Conservation (phyloP, 2,113 vertebrate species). For the Osmerus mordax region DNA sequence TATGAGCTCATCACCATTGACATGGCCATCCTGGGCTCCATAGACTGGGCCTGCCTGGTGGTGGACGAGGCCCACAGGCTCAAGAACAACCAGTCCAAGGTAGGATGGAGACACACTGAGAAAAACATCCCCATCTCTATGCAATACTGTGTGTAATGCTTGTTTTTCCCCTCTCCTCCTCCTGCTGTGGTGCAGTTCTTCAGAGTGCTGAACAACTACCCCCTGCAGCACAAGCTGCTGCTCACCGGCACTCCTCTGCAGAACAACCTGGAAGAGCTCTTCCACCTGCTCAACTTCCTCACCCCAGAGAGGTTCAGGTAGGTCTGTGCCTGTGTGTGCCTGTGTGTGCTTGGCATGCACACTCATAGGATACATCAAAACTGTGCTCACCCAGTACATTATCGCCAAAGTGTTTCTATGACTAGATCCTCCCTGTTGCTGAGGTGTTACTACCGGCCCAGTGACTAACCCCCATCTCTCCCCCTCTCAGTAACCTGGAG, state of each 20-base stretch:
- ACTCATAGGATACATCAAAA: too few species aligned
- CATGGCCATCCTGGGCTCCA: conserved; percentile 94
- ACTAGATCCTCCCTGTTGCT: too few species aligned
- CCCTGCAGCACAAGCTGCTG: conserved; percentile 92
- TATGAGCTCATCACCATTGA: conserved; percentile 98
- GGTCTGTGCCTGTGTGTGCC: conserved; percentile 35
- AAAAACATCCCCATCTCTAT: not conserved
- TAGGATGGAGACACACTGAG: conserved; percentile 43
- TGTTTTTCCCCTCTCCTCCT: not conserved
- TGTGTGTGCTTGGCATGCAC: not conserved
- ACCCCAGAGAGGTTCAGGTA: conserved; percentile 95
- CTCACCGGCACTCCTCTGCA: conserved; percentile 94
- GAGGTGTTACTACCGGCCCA: not conserved
- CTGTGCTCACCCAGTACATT: not conserved
- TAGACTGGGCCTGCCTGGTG: conserved; percentile 96
- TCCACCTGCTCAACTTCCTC: conserved; percentile 96
- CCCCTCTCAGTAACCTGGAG: conserved; percentile 85
- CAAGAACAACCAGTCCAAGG: conserved; percentile 99
- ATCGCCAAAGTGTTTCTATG: not conserved
- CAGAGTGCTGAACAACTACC: conserved; percentile 92
- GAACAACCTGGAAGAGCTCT: conserved; percentile 95
- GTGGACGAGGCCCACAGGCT: conserved; percentile 96
- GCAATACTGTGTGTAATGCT: too few species aligned
- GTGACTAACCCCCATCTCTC: too few species aligned
- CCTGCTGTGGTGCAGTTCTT: conserved; percentile 80